Evolutionary conservation across 1,140 invertebrate species (phyloP).

Genomic region (Melipona quadrifasciata): DNA sequence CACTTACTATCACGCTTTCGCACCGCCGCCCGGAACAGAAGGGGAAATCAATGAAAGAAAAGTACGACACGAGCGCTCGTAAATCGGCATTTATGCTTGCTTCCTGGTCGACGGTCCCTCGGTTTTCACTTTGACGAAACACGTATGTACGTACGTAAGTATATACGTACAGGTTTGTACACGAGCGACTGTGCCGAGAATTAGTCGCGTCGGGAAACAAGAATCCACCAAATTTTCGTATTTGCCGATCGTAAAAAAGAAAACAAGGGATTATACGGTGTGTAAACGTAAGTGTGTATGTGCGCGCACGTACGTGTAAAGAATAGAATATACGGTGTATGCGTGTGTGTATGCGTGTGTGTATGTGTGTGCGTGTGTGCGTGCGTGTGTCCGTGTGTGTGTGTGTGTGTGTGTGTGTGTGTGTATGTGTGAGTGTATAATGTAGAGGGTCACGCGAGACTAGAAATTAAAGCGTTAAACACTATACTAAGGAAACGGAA

Average conservation of each 20-base stretch:
- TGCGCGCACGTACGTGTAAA: not conserved
- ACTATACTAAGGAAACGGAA: conserved; percentile 80
- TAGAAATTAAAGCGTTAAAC: conserved; percentile 76
- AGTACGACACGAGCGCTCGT: conserved; percentile 64
- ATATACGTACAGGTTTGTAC: not conserved
- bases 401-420: not conserved
- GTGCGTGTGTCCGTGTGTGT: conserved; percentile 2
- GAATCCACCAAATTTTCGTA: conserved; percentile 12
- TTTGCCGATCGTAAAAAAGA: conserved; percentile 15
- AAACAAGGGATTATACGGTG: not conserved
- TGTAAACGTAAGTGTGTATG: no score
- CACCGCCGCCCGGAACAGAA: conserved; percentile 73
- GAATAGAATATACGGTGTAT: not conserved
- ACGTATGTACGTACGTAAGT: not conserved
- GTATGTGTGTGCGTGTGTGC: not conserved
- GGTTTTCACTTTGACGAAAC: conserved; percentile 44
- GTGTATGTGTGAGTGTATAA: conserved; percentile 19
- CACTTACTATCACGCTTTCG: conserved; percentile 67
- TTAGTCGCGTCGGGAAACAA: not conserved
- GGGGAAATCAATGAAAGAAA: conserved; percentile 74
- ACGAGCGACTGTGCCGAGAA: not conserved
- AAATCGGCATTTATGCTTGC: conserved; percentile 70
- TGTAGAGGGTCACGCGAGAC: conserved; percentile 56
- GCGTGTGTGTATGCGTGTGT: not conserved
- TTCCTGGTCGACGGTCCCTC: conserved; percentile 44